These are phyloP conservation scores for Cheilosia vernalis DNA, from an alignment of 2,888 invertebrate species.

Conservation along the genomic window DNA sequence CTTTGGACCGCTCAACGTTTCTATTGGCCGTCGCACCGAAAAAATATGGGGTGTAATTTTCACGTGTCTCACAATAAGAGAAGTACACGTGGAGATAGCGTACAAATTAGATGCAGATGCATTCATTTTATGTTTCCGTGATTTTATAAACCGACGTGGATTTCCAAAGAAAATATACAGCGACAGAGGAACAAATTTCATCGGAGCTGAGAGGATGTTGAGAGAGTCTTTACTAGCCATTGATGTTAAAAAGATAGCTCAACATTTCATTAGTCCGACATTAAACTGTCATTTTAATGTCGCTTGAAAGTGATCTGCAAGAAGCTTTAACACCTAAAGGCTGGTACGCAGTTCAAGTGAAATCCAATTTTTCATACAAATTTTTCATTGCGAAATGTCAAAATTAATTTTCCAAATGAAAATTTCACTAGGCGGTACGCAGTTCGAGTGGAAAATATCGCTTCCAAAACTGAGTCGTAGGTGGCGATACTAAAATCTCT, in stretches of 20 bases:
- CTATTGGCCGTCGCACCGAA: constrained; percentile 33
- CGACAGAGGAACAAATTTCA: no score
- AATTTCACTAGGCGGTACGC: no score
- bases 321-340: constrained; percentile 73
- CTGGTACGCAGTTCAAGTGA: no score
- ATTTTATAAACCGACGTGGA: constrained; percentile 58
- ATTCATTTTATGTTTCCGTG: constrained; percentile 50
- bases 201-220: no score
- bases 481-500: no score
- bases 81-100: constrained; percentile 36
- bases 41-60: constrained; percentile 54
- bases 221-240: not conserved
- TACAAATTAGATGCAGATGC: constrained; percentile 45
- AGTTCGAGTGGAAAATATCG: no score
- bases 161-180: constrained; percentile 29
- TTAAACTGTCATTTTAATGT: constrained; percentile 73
- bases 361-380: no score
- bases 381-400: no score
- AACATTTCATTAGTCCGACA: constrained; percentile 17
- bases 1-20: constrained; percentile 61
- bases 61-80: constrained; percentile 52
- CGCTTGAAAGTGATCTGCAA: constrained; percentile 37
- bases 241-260: not conserved
- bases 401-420: no score
- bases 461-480: no score